These are phyloP conservation scores for Metellina segmentata DNA, from an alignment of 2,888 invertebrate species.

Conservation along the genomic window DNA sequence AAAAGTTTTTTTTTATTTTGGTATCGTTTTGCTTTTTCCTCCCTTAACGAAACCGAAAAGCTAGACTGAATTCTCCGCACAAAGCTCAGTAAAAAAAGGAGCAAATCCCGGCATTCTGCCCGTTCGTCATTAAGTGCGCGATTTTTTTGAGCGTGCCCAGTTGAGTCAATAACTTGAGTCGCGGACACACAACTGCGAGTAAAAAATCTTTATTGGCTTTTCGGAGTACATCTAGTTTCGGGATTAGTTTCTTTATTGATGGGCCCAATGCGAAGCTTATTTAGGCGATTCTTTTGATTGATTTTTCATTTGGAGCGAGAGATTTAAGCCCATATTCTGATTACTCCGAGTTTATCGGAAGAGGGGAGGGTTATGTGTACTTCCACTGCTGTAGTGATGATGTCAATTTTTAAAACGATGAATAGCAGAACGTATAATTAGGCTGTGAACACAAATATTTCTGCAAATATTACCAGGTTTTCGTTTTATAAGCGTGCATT, in stretches of 20 bases:
- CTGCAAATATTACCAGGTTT: too few relatives aligned
- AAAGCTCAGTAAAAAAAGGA: slow-evolving; percentile 16
- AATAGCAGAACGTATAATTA: too few relatives aligned
- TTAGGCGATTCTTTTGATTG: slow-evolving; percentile 18
- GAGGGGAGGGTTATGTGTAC: neutral
- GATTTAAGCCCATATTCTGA: slow-evolving; percentile 26
- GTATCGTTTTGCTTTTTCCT: slow-evolving; percentile 20
- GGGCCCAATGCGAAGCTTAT: slow-evolving; percentile 11
- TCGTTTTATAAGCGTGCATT: too few relatives aligned
- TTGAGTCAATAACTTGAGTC: slow-evolving; percentile 45
- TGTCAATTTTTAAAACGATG: too few relatives aligned
- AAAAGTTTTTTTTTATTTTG: slow-evolving; percentile 72
- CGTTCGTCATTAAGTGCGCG: slow-evolving; percentile 66
- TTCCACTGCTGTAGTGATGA: too few relatives aligned
- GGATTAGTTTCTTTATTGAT: slow-evolving; percentile 52
- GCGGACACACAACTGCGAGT: slow-evolving; percentile 21
- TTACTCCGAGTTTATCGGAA: neutral
- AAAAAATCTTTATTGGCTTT: slow-evolving; percentile 71
- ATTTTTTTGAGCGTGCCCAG: slow-evolving; percentile 66
- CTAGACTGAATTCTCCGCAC: neutral
- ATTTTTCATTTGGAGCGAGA: slow-evolving; percentile 31
- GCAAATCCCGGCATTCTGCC: slow-evolving; percentile 21
- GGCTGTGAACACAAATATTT: too few relatives aligned
- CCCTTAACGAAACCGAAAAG: slow-evolving; percentile 16
- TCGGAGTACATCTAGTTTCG: slow-evolving; percentile 51